Evolutionary conservation across 2,888 invertebrate species (phyloP), one percentile per base, ranked within the genome.

Genomic region (Torymus tubicola): DNA sequence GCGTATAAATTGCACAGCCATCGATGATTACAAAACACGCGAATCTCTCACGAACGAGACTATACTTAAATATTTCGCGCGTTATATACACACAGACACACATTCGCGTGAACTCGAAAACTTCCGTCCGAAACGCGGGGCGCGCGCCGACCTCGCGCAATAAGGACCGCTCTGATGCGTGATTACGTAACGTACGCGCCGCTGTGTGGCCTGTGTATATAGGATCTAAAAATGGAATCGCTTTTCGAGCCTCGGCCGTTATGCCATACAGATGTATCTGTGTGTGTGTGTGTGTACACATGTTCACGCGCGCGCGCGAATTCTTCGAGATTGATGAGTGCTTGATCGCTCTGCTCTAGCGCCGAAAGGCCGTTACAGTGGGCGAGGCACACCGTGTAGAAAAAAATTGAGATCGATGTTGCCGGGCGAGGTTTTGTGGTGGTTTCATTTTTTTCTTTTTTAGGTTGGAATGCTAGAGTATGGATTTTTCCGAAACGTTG

Each of bases 251-350:
- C 24, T 11, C 10, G 52, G 10, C 50, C 58, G 67, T 57, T 31
- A 31, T 31, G 31, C 31, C 50, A 11, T 18, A 14, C 16, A 14
- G n/a, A n/a, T n/a, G n/a, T n/a, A n/a, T n/a, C n/a, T n/a, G n/a
- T n/a, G n/a, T n/a, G n/a, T n/a, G n/a, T n/a, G n/a, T 12, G 55
- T 14, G 12, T 14, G 13, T 58, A 52, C 12, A 18, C 10, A 18
- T 13, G 13, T 55, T 31, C 10, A 61, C 64, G 21, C 16, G 12
- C 13, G 11, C 65, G 14, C 63, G 31, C 14, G 58, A 77, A 77
- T 77, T 78, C 68, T 60, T 67, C 60, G 60, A 53, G 72, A 72
- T 72, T 67, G 67, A 72, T 67, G 77, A 77, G 50, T 64, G 57
- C 60, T 78, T 31, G 78, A 70, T 65, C 55, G 60, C 52, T 65